Percentiles rank a stretch among this genome's conserved stretches.
Conservation (phyloP, 1,140 invertebrate species). For the Luehdorfia chinensis region DNA sequence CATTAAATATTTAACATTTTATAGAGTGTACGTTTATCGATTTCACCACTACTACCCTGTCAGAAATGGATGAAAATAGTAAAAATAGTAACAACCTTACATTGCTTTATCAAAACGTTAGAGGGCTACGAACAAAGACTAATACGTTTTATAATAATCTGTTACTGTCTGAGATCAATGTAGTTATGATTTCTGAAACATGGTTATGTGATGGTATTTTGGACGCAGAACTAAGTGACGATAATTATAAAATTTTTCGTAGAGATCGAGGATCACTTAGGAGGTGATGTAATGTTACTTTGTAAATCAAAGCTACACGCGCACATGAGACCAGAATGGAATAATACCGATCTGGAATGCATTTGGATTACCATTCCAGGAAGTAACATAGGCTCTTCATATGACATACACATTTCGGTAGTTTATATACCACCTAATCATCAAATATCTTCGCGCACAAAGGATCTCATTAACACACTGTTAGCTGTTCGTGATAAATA, state of each 20-base stretch:
- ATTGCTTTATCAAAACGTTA: too few relatives aligned
- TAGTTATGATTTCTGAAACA: not conserved
- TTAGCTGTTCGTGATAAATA: not conserved
- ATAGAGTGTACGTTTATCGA: too few relatives aligned
- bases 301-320: slow-evolving; percentile 6
- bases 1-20: too few relatives aligned
- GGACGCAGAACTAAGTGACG: not conserved
- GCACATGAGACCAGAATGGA: slow-evolving; percentile 3
- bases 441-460: not conserved
- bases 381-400: not conserved
- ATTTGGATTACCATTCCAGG: slow-evolving; percentile 4
- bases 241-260: slow-evolving; percentile 8
- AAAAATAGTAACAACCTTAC: too few relatives aligned
- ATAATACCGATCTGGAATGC: slow-evolving; percentile 3
- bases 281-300: slow-evolving; percentile 8
- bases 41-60: too few relatives aligned
- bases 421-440: slow-evolving; percentile 14
- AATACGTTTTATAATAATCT: too few relatives aligned
- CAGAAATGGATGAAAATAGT: too few relatives aligned
- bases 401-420: slow-evolving; percentile 12
- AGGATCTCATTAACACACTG: not conserved
- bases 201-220: slow-evolving; percentile 16
- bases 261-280: slow-evolving; percentile 3
- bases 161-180: not conserved
- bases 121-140: too few relatives aligned